Base-by-base conservation (phyloP, 2,888 invertebrate genomes). In the Carterocephalus palaemon region DNA sequence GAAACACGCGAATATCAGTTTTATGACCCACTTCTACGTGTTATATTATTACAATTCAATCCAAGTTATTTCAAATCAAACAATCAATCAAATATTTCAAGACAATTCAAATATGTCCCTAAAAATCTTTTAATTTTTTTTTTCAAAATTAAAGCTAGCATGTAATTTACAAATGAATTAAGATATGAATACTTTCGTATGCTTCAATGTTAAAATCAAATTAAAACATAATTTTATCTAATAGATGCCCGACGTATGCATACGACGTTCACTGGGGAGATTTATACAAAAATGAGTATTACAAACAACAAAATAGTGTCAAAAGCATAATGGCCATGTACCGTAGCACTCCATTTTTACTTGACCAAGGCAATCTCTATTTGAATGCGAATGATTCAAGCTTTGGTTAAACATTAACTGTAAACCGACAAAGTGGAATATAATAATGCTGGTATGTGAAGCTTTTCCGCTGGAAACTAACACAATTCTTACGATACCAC, bases 391-490 rank as follows among this genome's bases (percentile, higher is more conserved):
- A 33, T 38, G 40, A 34, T 41, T 45, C 41, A 46, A 39, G 20
- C 36, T 37, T 31, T 31, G 36, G 31, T 47, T 24, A 45, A 45
- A 43, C 56, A 59, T 52, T 63, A 64, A 64, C 61, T 48, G 57
- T 57, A 53, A 61, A 59, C 56, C 53, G 51, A 51, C 59, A 58
- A 60, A 60, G 54, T 55, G 51, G 53, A 56, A 57, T 58, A 60
- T 57, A 57, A 57, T 67, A 60, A 54, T 48, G 54, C 53, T 48
- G 70, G 72, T 59, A 76, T 72, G 67, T 57, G 29, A 46, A 56
- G 55, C 52, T 66, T 67, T 73, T 74, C 76, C 75, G 74, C 67
- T 49, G 59, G 43, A 60, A 67, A 52, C 51, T 52, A 52, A 60
- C 55, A 47, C 51, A 51, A 51, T 49, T 53, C 51, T 50, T 48